These are phyloP conservation scores for Colletes collaris DNA, from an alignment of 2,888 invertebrate genomes.

Conservation along the genomic window DNA sequence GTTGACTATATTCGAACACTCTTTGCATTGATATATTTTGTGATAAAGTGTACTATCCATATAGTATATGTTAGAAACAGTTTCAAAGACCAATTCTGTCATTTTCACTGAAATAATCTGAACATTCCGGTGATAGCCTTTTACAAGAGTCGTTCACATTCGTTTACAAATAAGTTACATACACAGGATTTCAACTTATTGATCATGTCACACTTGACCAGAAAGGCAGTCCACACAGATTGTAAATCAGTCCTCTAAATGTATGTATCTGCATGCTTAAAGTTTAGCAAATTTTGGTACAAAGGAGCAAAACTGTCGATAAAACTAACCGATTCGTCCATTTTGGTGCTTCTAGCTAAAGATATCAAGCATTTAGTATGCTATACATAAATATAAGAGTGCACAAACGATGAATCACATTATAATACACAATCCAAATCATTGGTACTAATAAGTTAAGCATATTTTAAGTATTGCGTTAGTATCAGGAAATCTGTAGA, in stretches of 20 bases:
- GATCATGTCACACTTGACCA: not conserved
- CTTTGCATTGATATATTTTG: not conserved
- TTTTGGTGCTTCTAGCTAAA: slow-evolving; percentile 3
- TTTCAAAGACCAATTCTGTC: slow-evolving; percentile 20
- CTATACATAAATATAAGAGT: slow-evolving; percentile 4
- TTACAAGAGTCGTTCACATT: not conserved
- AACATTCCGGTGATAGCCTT: slow-evolving; percentile 15
- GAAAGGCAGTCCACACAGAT: not conserved
- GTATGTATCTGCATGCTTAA: slow-evolving; percentile 48
- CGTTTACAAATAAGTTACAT: not conserved
- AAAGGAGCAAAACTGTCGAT: slow-evolving; percentile 2
- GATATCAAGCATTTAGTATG: slow-evolving; percentile 1
- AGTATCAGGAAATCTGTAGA: slow-evolving; percentile 41
- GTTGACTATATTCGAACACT: not conserved
- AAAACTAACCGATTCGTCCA: slow-evolving; percentile 2
- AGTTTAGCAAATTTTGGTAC: slow-evolving; percentile 28
- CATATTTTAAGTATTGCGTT: slow-evolving; percentile 27
- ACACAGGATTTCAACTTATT: not conserved
- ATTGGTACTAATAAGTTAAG: not conserved
- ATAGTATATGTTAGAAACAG: not conserved
- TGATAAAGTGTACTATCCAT: slow-evolving; percentile 1
- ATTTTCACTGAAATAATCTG: slow-evolving; percentile 34
- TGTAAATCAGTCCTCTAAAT: slow-evolving; percentile 1
- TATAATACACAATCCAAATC: not conserved
- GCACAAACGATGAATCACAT: not conserved